Conservation (phyloP, 2,888 invertebrate species). For the Cistogaster globosa region DNA sequence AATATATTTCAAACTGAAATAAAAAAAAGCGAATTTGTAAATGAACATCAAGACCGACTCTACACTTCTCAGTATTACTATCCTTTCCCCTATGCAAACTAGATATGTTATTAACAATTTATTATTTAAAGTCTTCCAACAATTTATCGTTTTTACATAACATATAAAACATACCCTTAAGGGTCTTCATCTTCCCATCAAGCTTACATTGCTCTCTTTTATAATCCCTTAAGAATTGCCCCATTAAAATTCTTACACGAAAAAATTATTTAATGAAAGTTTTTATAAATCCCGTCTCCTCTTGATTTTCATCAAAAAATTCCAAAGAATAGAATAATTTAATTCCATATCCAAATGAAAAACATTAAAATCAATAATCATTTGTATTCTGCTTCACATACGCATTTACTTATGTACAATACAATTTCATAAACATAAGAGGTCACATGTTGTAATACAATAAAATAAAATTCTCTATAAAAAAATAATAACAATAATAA, state of each 20-base stretch:
- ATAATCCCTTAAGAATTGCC: not conserved
- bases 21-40: no score
- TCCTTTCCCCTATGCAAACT: no score
- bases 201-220: no score
- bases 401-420: not conserved
- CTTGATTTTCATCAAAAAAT: not conserved
- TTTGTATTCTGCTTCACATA: conserved; percentile 22
- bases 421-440: conserved; percentile 42
- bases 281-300: not conserved
- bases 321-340: not conserved
- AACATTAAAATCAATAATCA: conserved; percentile 47
- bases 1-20: no score
- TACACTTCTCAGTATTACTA: no score
- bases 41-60: no score
- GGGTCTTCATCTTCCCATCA: no score
- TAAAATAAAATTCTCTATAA: conserved; percentile 68
- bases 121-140: no score
- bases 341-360: not conserved
- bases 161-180: no score
- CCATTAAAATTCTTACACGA: not conserved
- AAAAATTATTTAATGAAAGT: not conserved
- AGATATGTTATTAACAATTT: no score
- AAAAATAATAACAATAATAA: conserved; percentile 23
- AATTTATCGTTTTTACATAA: no score
- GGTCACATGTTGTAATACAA: conserved; percentile 69